Evolutionary conservation across 1,140 invertebrate species (phyloP).

Genomic region (Schlechtendalia chinensis): DNA sequence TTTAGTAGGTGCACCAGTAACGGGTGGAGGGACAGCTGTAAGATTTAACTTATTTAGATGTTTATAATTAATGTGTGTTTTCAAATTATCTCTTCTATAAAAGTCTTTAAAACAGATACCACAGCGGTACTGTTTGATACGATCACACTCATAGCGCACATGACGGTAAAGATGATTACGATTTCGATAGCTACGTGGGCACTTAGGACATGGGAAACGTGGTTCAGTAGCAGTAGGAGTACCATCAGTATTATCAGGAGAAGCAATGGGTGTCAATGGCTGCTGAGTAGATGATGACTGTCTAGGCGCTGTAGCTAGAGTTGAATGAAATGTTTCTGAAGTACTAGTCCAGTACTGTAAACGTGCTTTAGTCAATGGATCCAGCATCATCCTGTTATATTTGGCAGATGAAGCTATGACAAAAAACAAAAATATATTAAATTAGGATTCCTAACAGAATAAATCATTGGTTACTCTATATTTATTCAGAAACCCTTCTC

Average conservation of each 20-base stretch:
- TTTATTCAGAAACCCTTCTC: constrained; percentile 15
- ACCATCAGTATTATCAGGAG: constrained; percentile 23
- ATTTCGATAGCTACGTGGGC: constrained; percentile 51
- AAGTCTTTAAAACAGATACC: constrained; percentile 58
- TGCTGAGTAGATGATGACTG: constrained; percentile 17
- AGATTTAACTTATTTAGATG: constrained; percentile 47
- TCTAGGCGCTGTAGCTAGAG: constrained; percentile 6
- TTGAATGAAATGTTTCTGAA: constrained; percentile 44
- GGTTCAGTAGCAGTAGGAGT: constrained; percentile 22
- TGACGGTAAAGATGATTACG: constrained; percentile 57
- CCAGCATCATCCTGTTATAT: constrained; percentile 47
- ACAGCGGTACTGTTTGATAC: constrained; percentile 65
- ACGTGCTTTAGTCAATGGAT: constrained; percentile 51
- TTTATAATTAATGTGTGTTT: constrained; percentile 52
- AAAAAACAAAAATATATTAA: constrained; percentile 27
- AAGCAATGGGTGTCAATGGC: background rate
- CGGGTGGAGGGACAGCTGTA: constrained; percentile 5
- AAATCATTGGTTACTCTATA: background rate
- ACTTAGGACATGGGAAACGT: constrained; percentile 51
- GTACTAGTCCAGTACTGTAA: constrained; percentile 53
- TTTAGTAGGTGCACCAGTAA: constrained; percentile 35
- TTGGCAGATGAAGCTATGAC: constrained; percentile 35
- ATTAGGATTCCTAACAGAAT: constrained; percentile 5
- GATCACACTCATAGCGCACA: constrained; percentile 61
- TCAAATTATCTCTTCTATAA: constrained; percentile 58